Evolutionary conservation across 2,888 invertebrate genomes (phyloP), one percentile per base, ranked within the genome.

Genomic region (Perithous albicinctus): DNA sequence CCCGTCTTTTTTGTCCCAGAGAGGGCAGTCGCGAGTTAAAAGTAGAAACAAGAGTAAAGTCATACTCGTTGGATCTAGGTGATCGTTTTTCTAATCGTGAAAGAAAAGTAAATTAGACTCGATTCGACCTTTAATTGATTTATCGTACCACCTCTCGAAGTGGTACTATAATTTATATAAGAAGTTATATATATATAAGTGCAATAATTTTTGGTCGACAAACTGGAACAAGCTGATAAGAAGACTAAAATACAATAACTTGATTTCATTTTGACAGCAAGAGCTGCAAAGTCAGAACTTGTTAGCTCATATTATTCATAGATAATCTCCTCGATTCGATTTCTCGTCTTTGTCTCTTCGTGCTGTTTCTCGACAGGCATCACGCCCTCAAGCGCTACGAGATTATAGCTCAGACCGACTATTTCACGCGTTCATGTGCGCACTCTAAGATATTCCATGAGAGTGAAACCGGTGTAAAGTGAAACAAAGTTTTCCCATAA

Each of bases 401-500:
- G 41, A 67, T 32, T 74, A 61, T 23, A 51, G 20, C 70, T 48
- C 38, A 46, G 18, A 12, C 67, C 35, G 61, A 46, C 61, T 61
- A 67, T 67, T 74, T 79, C 78, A 67, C 73, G 78, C 61, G 59
- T 67, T 41, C 56, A 51, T 59, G 48, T 29, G 29, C 48, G 26
- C 64, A 38, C 67, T 61, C 38, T 48, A 59, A 41, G 67, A 51
- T 64, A 15, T 38, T 61, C 59, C 38, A 41, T 23, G 73, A 73
- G 73, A 79, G 78, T 73, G 78, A 74, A 79, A 74, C 78, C 61
- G 66, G 46, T 74, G 59, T 61, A 41, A 73, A 32, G 61, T 51
- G 35, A 61, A 73, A 67, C 48, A 35, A 67, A 26, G 59, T 73
- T 73, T 59, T 78, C 67, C 23, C 43, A 43, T 51, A 35, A 67